Evolutionary conservation across 1,140 invertebrate genomes (phyloP), one percentile per base, ranked within the genome.

Genomic region (Chymomyza costata): DNA sequence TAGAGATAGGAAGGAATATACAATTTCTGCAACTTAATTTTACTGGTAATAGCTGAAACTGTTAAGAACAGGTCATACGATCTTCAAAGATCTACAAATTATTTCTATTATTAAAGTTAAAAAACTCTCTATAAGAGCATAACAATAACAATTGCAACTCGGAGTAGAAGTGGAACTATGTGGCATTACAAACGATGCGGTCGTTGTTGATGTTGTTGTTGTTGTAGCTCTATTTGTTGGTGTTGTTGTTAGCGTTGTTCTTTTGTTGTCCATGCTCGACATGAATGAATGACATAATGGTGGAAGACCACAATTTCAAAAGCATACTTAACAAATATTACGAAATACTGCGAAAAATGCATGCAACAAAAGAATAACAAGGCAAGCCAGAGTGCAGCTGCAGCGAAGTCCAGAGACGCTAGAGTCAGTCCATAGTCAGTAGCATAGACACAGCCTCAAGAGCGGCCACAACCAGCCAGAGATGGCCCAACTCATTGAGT

Each of bases 231-330:
- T n/a, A n/a, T n/a, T 44, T 55, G 45, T 25, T n/a, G n/a, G n/a
- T n/a, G n/a, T n/a, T n/a, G n/a, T n/a, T n/a, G n/a, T n/a, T n/a
- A n/a, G n/a, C 21, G 21, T 25, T 25, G 21, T 3, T 57, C 52
- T 31, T 31, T 37, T 43, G 47, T 54, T 18, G 25, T 21, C 49
- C 37, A 32, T 30, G 39, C 45, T 19, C 56, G 45, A 43, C 40
- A 39, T 49, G 69, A 69, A 68, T 78, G 73, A 67, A 78, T 71
- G 71, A 80, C 71, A 76, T 80, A 80, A 76, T 76, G 71, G 73
- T 78, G 73, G 71, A 76, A 76, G 73, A 76, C 71, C 73, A 78
- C 71, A 76, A 76, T 76, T 76, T 76, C 71, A 76, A 76, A 76
- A 76, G 71, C 73, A 76, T 76, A 76, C 71, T 76, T 76, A 76